Percentiles rank a stretch among this genome's conserved stretches.
Evolutionary conservation across 1,140 invertebrate species (phyloP).

Genomic region (Galleria mellonella): DNA sequence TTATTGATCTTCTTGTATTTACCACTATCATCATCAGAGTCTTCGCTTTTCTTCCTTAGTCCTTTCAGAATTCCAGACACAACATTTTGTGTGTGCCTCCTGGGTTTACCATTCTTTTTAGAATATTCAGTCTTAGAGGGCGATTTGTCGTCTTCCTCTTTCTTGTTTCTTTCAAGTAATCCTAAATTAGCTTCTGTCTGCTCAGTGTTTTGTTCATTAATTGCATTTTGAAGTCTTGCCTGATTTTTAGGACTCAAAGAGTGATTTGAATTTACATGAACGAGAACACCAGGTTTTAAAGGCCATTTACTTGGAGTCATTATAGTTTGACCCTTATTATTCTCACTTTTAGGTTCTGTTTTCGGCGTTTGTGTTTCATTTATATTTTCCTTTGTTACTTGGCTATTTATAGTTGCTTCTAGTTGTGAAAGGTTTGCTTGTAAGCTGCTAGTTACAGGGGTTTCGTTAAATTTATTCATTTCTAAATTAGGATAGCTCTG

Average conservation of each 20-base stretch:
- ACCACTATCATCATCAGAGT: conserved; percentile 57
- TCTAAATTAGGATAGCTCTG: conserved; percentile 59
- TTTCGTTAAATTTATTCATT: conserved; percentile 46
- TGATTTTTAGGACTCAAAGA: conserved; percentile 71
- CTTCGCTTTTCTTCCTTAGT: conserved; percentile 51
- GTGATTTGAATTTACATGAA: conserved; percentile 84
- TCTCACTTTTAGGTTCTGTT: conserved; percentile 27
- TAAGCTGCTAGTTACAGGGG: conserved; percentile 30
- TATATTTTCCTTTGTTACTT: conserved; percentile 22
- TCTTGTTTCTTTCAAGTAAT: conserved; percentile 50
- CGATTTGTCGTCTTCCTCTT: conserved; percentile 24
- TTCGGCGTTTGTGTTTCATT: conserved; percentile 31
- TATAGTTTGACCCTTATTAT: conserved; percentile 42
- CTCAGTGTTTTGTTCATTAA: conserved; percentile 17
- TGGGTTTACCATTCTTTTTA: conserved; percentile 52
- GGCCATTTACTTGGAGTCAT: conserved; percentile 85
- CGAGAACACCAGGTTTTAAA: conserved; percentile 88
- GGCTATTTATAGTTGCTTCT: conserved; percentile 43
- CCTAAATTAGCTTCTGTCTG: conserved; percentile 48
- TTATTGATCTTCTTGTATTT: conserved; percentile 65
- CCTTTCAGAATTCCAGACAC: conserved; percentile 57
- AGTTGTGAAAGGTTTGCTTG: conserved; percentile 57
- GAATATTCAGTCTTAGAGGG: conserved; percentile 40
- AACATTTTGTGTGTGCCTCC: conserved; percentile 41
- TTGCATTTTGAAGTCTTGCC: conserved; percentile 40